Base-by-base conservation (phyloP, 2,888 invertebrate species). In the Mesoligia furuncula region DNA sequence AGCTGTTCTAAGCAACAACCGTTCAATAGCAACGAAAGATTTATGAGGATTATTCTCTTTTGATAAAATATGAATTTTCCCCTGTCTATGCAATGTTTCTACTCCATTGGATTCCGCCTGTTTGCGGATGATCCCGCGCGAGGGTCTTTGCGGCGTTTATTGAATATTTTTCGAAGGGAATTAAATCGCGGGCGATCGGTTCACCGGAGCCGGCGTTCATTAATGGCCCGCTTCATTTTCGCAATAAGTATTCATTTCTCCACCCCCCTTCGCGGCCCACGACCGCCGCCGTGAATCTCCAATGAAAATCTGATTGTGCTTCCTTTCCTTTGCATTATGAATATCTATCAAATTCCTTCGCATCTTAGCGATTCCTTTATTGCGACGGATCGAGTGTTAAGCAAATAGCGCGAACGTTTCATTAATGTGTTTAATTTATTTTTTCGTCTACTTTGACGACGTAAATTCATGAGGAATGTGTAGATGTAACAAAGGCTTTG, bases 211-310 rank as follows among this genome's bases (percentile, higher is more conserved):
- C 91, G 90, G 90, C 91, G 91, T 93, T 95, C 95, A 95, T 95
- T 96, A 96, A 95, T 95, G 91, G 91, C 86, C 85, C 92, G 94
- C 93, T 95, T 95, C 95, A 95, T 95, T 95, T 95, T 95, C 94
- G 95, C 95, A 96, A 96, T 96, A 96, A 96, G 96, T 95, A 95
- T 96, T 96, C 95, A 95, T 95, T 95, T 94, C 95, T 91, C 90
- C 92, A 88, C 88, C 88, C 89, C 86, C 88, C 88, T 86, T 83
- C 79, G 83, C 85, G 85, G 70, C 80, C 80, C 83, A 85, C 84
- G 82, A 81, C 67, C 83, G 87, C 84, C 84, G 81, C 77, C 84
- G 87, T 86, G 89, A 90, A 91, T 91, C 90, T 92, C 90, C 94
- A 94, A 94, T 95, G 95, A 95, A 95, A 95, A 95, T 95, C 95